Conservation (phyloP, 2,113 vertebrate species). For the Scytalopus superciliaris region DNA sequence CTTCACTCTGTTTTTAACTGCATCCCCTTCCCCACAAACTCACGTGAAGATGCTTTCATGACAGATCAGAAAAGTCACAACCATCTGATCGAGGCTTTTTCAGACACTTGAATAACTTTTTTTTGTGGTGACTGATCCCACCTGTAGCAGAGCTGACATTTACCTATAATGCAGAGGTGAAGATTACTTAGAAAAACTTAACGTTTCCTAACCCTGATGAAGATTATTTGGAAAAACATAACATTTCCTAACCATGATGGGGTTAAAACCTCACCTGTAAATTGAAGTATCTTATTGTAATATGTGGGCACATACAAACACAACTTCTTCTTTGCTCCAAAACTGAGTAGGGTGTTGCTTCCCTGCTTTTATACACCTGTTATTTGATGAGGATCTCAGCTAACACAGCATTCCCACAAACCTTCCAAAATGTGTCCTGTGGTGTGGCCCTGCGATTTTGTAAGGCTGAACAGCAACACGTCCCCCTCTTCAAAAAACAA, state of each 20-base stretch:
- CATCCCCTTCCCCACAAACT: neutral
- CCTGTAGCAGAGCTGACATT: neutral
- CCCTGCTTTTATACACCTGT: neutral
- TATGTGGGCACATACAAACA: neutral
- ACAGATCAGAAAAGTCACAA: neutral
- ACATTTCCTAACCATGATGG: neutral
- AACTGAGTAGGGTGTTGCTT: neutral
- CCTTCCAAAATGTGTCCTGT: neutral
- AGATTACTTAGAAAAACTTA: neutral
- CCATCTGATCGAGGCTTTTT: neutral
- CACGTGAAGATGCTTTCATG: neutral
- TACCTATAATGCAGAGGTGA: neutral
- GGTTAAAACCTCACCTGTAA: neutral
- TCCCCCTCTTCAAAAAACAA: neutral
- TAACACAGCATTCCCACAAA: neutral
- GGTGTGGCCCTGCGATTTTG: neutral
- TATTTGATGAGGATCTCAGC: neutral
- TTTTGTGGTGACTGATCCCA: neutral
- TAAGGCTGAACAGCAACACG: fast-evolving
- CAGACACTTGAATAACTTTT: neutral
- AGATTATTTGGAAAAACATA: neutral
- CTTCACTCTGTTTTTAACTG: neutral
- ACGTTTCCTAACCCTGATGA: neutral
- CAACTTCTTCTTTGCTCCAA: neutral
- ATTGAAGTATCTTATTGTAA: neutral